These are phyloP conservation scores for Pyrgilauda ruficollis DNA, from an alignment of 2,113 vertebrate genomes.

Conservation along the genomic window DNA sequence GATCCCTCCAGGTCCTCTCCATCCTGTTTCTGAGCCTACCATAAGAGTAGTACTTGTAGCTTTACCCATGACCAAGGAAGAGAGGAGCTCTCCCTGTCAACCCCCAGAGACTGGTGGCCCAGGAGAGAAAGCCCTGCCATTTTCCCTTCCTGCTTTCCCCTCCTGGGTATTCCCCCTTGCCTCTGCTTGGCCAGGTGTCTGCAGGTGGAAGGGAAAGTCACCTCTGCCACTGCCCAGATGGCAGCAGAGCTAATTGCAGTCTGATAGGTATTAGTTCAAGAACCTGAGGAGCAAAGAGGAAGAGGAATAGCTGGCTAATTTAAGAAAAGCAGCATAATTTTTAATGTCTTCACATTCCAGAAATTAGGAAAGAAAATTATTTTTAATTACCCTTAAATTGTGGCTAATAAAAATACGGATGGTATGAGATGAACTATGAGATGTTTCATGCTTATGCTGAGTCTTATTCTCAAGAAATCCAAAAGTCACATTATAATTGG, in stretches of 20 bases:
- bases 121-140: too few relatives aligned
- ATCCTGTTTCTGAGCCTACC: not conserved
- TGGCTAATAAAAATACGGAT: not conserved
- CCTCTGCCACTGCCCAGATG: not conserved
- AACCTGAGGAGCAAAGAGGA: not conserved
- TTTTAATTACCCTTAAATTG: not conserved
- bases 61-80: not conserved
- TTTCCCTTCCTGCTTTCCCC: accelerated
- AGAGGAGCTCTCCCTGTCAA: not conserved
- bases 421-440: not conserved
- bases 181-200: not conserved
- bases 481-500: not conserved
- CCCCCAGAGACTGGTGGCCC: not conserved
- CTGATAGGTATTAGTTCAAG: not conserved
- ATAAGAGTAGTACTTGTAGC: accelerated
- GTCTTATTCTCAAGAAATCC: not conserved
- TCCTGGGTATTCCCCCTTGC: not conserved
- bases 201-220: not conserved
- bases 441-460: not conserved
- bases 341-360: not conserved
- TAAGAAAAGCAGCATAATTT: not conserved
- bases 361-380: not conserved
- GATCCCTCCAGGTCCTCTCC: not conserved
- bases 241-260: not conserved
- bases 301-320: not conserved